A percentile compares a stretch with the other conserved stretches of the same genome.
phyloP scores from a whole-genome alignment of 2,888 invertebrate species.

The Anticlea derivata region DNA sequence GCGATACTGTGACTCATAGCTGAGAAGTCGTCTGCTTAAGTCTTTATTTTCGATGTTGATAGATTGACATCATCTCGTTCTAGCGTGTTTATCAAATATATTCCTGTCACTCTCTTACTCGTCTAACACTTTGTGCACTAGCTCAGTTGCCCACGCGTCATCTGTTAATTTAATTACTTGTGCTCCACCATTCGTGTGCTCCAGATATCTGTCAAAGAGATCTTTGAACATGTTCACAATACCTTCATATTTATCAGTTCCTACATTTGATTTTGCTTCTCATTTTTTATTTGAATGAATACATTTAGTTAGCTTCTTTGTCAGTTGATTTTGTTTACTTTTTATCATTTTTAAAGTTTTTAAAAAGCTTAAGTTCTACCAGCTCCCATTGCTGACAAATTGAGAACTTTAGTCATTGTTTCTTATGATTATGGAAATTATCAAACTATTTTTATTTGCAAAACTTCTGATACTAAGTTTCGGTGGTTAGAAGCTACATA shows the following conservation, averaged over 20 bases:
- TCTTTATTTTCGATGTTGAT: constrained; percentile 55
- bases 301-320: too few species aligned
- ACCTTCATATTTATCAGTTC: not conserved
- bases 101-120: constrained; percentile 59
- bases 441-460: too few species aligned
- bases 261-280: not conserved
- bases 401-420: too few species aligned
- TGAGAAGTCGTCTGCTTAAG: constrained; percentile 61
- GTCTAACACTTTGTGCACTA: constrained; percentile 52
- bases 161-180: constrained; percentile 74
- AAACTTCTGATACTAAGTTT: too few species aligned
- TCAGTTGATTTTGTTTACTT: too few species aligned
- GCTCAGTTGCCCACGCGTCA: constrained; percentile 61
- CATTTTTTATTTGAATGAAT: too few species aligned
- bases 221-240: constrained; percentile 3
- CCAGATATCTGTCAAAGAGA: constrained; percentile 33
- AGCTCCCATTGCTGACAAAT: too few species aligned
- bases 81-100: constrained; percentile 45
- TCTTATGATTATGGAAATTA: too few species aligned
- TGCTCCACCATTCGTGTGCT: constrained; percentile 48
- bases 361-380: too few species aligned
- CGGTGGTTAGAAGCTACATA: too few species aligned
- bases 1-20: constrained; percentile 57
- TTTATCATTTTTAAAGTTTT: too few species aligned
- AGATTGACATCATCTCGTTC: constrained; percentile 64